These are phyloP conservation scores for Cathartes aura DNA, from an alignment of 2,113 vertebrate species.

Conservation along the genomic window DNA sequence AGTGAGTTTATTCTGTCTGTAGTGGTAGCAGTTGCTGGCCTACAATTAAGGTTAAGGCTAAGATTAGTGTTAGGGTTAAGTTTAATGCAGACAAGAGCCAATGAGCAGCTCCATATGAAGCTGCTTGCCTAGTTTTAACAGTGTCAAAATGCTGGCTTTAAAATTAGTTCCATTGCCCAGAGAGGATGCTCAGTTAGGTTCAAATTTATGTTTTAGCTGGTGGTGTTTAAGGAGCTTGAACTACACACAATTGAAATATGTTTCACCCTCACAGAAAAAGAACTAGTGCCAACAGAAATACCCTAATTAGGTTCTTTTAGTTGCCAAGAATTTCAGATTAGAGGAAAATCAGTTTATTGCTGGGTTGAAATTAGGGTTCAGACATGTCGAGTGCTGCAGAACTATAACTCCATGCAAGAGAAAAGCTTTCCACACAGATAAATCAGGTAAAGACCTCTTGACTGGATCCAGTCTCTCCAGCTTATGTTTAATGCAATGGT, in stretches of 20 bases:
- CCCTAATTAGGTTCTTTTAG: background rate
- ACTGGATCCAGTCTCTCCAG: background rate
- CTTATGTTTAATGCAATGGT: background rate
- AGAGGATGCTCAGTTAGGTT: background rate
- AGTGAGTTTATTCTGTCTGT: background rate
- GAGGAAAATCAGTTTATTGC: background rate
- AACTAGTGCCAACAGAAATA: conserved; percentile 24
- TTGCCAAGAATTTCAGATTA: conserved; percentile 29
- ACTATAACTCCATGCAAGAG: background rate
- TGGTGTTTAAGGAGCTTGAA: background rate
- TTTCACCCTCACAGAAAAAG: background rate
- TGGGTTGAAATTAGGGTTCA: background rate
- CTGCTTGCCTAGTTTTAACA: background rate
- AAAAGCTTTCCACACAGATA: background rate
- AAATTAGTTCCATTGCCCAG: background rate
- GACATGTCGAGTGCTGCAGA: background rate
- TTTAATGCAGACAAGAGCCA: background rate
- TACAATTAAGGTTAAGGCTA: background rate
- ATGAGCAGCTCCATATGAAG: background rate
- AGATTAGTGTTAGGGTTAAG: background rate
- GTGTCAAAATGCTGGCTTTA: background rate
- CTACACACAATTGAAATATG: background rate
- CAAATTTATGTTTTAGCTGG: conserved; percentile 29
- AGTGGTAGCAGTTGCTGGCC: background rate
- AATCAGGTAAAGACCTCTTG: background rate